Evolutionary conservation across 2,888 invertebrate genomes (phyloP).

Genomic region (Lasioglossum villosulum): DNA sequence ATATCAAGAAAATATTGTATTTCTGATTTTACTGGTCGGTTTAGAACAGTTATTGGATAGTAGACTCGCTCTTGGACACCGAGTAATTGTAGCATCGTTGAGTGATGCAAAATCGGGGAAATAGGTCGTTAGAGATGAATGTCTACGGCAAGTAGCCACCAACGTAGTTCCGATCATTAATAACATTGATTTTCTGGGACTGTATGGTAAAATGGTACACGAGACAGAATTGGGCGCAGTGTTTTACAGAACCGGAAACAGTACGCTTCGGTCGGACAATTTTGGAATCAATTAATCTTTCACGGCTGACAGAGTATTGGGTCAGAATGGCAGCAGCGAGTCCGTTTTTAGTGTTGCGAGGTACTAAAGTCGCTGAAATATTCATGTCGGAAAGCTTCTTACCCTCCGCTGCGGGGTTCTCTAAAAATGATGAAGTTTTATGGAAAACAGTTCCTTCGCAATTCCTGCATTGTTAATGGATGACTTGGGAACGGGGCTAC

Average conservation of each 20-base stretch:
- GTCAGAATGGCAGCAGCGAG: neutral
- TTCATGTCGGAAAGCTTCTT: neutral
- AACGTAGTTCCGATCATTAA: too few relatives aligned
- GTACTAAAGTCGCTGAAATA: constrained; percentile 1
- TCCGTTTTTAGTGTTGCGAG: neutral
- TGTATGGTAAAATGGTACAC: neutral
- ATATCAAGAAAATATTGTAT: too few relatives aligned
- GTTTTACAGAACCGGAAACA: neutral
- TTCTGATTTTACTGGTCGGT: too few relatives aligned
- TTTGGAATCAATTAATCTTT: constrained; percentile 22
- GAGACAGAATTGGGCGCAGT: neutral
- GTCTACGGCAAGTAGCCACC: too few relatives aligned
- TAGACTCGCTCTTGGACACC: too few relatives aligned
- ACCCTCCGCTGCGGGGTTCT: neutral
- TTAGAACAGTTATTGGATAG: too few relatives aligned
- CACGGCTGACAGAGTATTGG: neutral
- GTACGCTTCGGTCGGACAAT: neutral
- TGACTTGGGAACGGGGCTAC: neutral
- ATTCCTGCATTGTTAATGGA: neutral
- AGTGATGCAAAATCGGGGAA: too few relatives aligned
- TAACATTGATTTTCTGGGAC: neutral
- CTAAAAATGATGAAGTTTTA: constrained; percentile 6
- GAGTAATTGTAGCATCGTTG: too few relatives aligned
- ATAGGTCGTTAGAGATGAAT: too few relatives aligned
- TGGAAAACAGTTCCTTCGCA: neutral